Percentiles rank a stretch among this genome's conserved stretches.
Conservation (phyloP, 2,113 vertebrate genomes). For the Notarius quadriscutis region DNA sequence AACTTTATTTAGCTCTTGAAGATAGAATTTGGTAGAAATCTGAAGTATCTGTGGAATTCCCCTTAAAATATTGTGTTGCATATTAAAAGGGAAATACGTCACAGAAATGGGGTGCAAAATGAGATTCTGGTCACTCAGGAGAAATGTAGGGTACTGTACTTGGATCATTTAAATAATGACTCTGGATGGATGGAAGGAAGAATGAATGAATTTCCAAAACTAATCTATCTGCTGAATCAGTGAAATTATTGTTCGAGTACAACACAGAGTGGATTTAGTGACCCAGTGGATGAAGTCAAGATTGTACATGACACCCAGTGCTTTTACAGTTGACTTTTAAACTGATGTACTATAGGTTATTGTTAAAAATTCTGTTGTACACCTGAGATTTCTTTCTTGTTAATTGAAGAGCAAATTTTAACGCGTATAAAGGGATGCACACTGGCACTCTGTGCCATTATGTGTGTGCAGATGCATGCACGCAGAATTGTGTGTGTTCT, state of each 20-base stretch:
- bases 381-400: conserved; percentile 19
- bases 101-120: not conserved
- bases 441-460: conserved; percentile 37
- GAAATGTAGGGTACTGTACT: conserved; percentile 33
- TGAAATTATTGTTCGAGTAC: conserved; percentile 14
- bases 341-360: conserved; percentile 26
- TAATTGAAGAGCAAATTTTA: conserved; percentile 26
- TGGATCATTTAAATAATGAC: conserved; percentile 16
- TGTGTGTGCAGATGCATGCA: conserved; percentile 41
- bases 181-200: not conserved
- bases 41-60: conserved; percentile 22
- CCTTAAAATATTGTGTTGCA: conserved; percentile 4
- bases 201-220: conserved; percentile 25
- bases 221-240: conserved; percentile 17
- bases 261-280: conserved; percentile 2
- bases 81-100: not conserved
- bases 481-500: conserved; percentile 32
- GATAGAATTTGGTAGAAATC: not conserved
- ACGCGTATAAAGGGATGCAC: conserved; percentile 32
- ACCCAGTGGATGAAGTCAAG: conserved; percentile 1
- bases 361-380: conserved; percentile 22
- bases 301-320: conserved; percentile 39
- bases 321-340: conserved; percentile 39
- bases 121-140: conserved; percentile 25
- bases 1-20: not conserved